phyloP scores from a whole-genome alignment of 2,113 vertebrate species.

The Salvelinus namaycush region DNA sequence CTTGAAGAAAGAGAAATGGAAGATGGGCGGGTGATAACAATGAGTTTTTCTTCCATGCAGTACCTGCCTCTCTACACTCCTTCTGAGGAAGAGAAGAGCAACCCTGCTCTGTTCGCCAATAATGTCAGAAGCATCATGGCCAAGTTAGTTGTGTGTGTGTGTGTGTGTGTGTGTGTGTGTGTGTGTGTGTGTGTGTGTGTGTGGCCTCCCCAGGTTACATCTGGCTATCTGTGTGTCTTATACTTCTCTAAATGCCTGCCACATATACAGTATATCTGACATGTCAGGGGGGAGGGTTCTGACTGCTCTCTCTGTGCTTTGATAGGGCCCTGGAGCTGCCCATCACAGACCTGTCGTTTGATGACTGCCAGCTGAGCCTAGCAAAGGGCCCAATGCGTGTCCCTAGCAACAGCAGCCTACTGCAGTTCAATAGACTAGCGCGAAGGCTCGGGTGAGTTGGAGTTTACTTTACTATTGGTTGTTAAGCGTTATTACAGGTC shows the following conservation, averaged over 20 bases:
- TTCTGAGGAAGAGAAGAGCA: constrained; percentile 89
- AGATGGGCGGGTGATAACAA: background rate
- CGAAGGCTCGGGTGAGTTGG: constrained; percentile 83
- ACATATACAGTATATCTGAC: too few relatives aligned
- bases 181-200: background rate
- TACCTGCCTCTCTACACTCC: constrained; percentile 93
- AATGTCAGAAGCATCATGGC: constrained; percentile 95
- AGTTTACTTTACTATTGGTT: background rate
- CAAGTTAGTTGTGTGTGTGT: constrained; percentile 64
- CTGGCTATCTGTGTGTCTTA: constrained; percentile 3
- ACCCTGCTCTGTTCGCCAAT: constrained; percentile 88
- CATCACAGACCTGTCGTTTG: constrained; percentile 88
- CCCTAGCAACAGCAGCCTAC: constrained; percentile 78
- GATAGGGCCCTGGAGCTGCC: constrained; percentile 83
- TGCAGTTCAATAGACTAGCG: constrained; percentile 87
- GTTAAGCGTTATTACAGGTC: background rate
- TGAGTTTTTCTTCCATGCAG: constrained; percentile 61
- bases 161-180: background rate
- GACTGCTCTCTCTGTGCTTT: background rate
- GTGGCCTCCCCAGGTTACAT: background rate
- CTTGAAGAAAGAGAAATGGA: background rate
- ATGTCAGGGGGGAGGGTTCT: constrained; percentile 45
- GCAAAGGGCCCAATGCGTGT: constrained; percentile 84
- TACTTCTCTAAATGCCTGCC: background rate
- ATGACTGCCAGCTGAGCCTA: constrained; percentile 89